Base-by-base conservation (phyloP, 1,140 invertebrate species). In the Drosophila ironensis region DNA sequence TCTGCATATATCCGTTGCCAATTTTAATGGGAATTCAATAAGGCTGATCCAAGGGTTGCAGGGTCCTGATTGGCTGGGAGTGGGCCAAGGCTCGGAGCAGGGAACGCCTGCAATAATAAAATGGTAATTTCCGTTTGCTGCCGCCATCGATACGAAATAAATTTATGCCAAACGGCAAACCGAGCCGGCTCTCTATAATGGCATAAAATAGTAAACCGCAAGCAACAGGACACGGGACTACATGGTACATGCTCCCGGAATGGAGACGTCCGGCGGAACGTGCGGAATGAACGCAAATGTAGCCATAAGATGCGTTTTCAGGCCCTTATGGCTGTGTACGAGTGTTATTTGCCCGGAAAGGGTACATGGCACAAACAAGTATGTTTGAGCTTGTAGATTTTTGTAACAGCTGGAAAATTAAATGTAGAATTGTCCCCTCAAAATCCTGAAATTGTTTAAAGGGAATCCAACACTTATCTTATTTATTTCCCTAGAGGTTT, bases 1-100 rank as follows among this genome's bases (percentile, higher is more conserved):
- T 50, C 57, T 77, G 73, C 78, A 82, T 84, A 72, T 82, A 86
- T 86, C 80, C 80, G 72, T 86, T 86, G 61, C 80, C 64, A 78
- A 82, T 84, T 82, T 82, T 77, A 84, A 82, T 82, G 80, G 35
- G 80, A 78, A 78, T 84, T 86, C 78, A 84, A 84, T 86, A 75
- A 81, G 76, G 69, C 66, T 54, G 47, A 52, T 46, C 14, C 45
- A 46, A 37, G 42, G 46, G 27, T 52, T 48, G 48, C 46, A 51
- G 12, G 35, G 19, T n/a, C 11, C 12, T 47, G 59, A 41, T 45
- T 54, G 57, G 45, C 14, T 17, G n/a, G 41, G 11, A 3, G 5
- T 12, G 1, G 2, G n/a, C n/a, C n/a, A n/a, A n/a, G n/a, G n/a
- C n/a, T n/a, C 3, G 25, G 42, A 11, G 14, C 17, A 20, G 16